phyloP scores from a whole-genome alignment of 2,113 vertebrate species.

The Chascanopsetta lugubris region DNA sequence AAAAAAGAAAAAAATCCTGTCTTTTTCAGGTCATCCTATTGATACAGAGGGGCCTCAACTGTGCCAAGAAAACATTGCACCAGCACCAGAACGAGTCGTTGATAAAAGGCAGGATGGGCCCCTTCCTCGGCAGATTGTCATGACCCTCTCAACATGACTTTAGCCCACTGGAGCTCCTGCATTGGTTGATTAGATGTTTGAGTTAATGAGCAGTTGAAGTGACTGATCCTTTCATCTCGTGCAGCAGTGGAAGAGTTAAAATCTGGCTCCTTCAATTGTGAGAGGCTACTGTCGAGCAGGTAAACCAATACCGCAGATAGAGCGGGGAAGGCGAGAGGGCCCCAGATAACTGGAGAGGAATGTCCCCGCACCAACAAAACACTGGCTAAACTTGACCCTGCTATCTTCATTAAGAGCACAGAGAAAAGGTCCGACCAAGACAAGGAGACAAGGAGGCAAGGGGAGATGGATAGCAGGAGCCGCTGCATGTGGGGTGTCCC shows the following conservation, averaged over 20 bases:
- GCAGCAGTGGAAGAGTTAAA: slow-evolving; percentile 25
- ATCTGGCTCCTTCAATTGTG: slow-evolving; percentile 10
- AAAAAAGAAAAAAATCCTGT: no score
- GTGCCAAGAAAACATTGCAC: no score
- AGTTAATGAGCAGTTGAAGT: no score
- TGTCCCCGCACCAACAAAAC: slow-evolving; percentile 68
- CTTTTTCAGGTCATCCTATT: no score
- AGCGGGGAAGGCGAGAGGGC: slow-evolving; percentile 57
- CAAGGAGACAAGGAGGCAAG: slow-evolving; percentile 24
- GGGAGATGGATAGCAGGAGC: slow-evolving; percentile 22
- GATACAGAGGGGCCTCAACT: no score
- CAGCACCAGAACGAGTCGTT: no score
- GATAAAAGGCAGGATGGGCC: no score
- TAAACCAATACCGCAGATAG: not conserved
- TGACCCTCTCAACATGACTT: no score
- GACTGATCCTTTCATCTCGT: not conserved
- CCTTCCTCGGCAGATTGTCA: no score
- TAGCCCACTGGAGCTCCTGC: no score
- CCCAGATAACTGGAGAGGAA: slow-evolving; percentile 70
- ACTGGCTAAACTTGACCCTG: slow-evolving; percentile 55
- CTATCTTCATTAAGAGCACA: slow-evolving; percentile 64
- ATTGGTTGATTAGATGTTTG: no score
- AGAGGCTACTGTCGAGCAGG: slow-evolving; percentile 19
- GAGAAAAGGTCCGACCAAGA: slow-evolving; percentile 26
- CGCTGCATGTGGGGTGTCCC: slow-evolving; percentile 16